Conservation (phyloP, 2,888 invertebrate genomes). For the Tipula confusa region DNA sequence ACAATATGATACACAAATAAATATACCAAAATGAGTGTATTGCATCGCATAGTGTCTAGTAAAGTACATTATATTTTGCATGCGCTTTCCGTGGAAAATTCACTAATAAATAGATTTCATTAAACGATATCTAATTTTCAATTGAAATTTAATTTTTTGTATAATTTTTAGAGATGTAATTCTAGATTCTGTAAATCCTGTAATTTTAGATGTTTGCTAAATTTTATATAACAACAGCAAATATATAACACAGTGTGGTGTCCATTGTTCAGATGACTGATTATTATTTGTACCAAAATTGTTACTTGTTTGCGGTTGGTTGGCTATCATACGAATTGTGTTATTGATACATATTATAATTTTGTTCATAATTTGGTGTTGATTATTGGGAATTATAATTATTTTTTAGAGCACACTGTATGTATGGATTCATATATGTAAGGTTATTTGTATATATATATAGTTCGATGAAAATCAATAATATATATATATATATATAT, state of each 20-base stretch:
- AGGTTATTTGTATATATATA: too few species aligned
- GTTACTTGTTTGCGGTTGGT: neutral
- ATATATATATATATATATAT: neutral
- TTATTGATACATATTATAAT: neutral
- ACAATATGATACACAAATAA: neutral
- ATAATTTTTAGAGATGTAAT: neutral
- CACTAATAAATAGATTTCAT: neutral
- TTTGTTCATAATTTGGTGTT: neutral
- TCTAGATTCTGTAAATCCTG: slow-evolving; percentile 25
- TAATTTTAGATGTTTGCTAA: neutral
- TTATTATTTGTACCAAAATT: neutral
- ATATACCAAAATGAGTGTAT: neutral
- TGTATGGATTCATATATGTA: neutral
- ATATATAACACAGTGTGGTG: neutral
- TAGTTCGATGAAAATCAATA: neutral
- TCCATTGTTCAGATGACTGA: neutral
- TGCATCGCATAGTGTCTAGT: too few species aligned
- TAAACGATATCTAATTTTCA: slow-evolving; percentile 25
- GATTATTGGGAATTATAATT: neutral
- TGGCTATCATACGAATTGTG: neutral
- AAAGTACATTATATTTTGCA: neutral
- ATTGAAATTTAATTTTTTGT: neutral
- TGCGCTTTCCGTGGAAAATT: neutral
- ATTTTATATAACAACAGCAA: neutral
- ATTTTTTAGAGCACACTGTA: neutral